Conservation (phyloP, 2,888 invertebrate genomes). For the Lasioglossum oenotherae region DNA sequence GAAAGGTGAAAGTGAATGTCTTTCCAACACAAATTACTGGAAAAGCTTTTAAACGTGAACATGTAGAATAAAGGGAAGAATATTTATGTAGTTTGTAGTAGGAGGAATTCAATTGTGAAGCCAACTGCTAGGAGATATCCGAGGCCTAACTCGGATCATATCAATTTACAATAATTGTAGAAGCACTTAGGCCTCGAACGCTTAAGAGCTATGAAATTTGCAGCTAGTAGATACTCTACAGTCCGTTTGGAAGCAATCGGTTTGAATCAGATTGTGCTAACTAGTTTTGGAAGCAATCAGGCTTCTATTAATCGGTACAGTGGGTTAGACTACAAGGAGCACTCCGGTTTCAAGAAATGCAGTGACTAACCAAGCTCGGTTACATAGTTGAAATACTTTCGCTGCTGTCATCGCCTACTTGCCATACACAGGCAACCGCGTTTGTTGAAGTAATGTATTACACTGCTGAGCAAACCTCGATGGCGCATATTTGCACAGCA, state of each 20-base stretch:
- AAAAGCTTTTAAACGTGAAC: neutral
- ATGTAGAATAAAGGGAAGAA: neutral
- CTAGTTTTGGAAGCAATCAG: conserved; percentile 12
- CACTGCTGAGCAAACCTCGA: neutral
- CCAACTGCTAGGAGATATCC: neutral
- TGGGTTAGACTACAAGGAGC: neutral
- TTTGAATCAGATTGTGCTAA: conserved; percentile 15
- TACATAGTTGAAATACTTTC: conserved; percentile 12
- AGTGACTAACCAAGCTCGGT: neutral
- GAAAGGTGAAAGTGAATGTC: neutral
- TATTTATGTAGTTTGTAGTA: neutral
- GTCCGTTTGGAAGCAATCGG: conserved; percentile 6
- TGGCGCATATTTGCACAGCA: neutral
- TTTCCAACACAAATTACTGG: no score
- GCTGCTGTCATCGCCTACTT: neutral
- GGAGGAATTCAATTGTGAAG: neutral
- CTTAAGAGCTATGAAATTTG: neutral
- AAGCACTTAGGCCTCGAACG: neutral
- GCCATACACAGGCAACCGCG: neutral
- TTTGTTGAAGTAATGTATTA: neutral
- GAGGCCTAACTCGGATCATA: neutral
- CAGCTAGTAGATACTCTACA: conserved; percentile 1
- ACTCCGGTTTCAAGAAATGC: neutral
- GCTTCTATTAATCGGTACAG: conserved; percentile 13
- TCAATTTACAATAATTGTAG: neutral